Evolutionary conservation across 2,797 vertebrate species (phyloP), one percentile per base, ranked within the genome.

Genomic region (Eupleurogrammus muticus): DNA sequence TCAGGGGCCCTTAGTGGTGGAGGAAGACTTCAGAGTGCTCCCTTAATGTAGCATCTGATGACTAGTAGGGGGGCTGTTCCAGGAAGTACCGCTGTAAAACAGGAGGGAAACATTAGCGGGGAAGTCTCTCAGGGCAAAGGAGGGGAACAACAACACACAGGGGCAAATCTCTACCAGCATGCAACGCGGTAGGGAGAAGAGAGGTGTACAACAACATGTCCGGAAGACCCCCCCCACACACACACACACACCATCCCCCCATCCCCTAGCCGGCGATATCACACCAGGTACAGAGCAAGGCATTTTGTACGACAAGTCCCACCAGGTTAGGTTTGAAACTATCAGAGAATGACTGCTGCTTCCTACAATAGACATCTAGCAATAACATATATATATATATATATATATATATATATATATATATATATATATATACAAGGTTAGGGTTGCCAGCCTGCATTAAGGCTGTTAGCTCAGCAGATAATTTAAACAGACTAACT

Each of bases 11-110:
- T 91, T 90, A 92, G 91, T 91, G 89, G 81, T 89, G 81, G 78
- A 87, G 88, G 87, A 92, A 91, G 81, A 85, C 87, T 91, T 92
- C 79, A 90, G 90, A 92, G 92, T 90, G 87, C 90, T 92, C 89
- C 89, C 85, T 92, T 94, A 94, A 95, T 92, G 90, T 92, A 90
- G 91, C 87, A 83, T 92, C 92, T 93, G 90, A 94, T 91, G 89
- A 90, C 87, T 92, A 81, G 89, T 87, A 81, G 83, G 87, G 85
- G 90, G 92, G 87, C 80, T 80, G 83, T 93, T 93, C 86, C 91
- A 91, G 92, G 91, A 93, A 93, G 88, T 84, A 77, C 65, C 85
- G 90, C 87, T 92, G 90, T 92, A 91, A 92, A 91, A 89, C 88
- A 92, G 90, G 84, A 89, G 85, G 88, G 86, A 86, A 92, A 92